Evolutionary conservation across 2,888 invertebrate genomes (phyloP).

Genomic region (Patella pellucida): DNA sequence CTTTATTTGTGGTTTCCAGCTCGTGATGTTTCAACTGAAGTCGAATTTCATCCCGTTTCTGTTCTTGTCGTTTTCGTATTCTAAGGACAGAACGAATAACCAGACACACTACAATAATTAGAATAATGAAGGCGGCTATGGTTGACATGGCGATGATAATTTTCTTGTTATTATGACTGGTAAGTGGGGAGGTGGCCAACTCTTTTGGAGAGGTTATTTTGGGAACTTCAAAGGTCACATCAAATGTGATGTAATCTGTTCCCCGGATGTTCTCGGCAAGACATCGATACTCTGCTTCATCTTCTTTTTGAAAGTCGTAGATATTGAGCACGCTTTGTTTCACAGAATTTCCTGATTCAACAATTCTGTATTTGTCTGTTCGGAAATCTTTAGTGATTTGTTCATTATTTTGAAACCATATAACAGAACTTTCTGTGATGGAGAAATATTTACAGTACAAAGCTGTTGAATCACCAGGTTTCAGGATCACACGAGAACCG

Average conservation of each 20-base stretch:
- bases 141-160: background rate
- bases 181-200: background rate
- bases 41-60: background rate
- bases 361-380: slow-evolving; percentile 43
- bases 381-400: slow-evolving; percentile 32
- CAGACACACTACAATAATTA: background rate
- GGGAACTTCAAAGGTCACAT: background rate
- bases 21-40: background rate
- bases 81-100: background rate
- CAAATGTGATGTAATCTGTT: background rate
- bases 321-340: slow-evolving; percentile 47
- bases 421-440: slow-evolving; percentile 50
- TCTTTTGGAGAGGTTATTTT: background rate
- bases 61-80: background rate
- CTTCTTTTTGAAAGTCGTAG: slow-evolving; percentile 48
- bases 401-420: slow-evolving; percentile 51
- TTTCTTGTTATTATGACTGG: background rate
- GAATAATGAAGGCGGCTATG: background rate
- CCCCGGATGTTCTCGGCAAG: slow-evolving; percentile 55
- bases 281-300: slow-evolving; percentile 58
- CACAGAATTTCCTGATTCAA: slow-evolving; percentile 31
- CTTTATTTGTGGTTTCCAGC: slow-evolving; percentile 23
- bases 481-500: slow-evolving; percentile 42
- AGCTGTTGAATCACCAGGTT: slow-evolving; percentile 40
- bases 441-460: slow-evolving; percentile 56